A percentile compares a stretch with the other conserved stretches of the same genome.
Conservation (phyloP, 2,888 invertebrate species). For the Agonopterix heracliana region DNA sequence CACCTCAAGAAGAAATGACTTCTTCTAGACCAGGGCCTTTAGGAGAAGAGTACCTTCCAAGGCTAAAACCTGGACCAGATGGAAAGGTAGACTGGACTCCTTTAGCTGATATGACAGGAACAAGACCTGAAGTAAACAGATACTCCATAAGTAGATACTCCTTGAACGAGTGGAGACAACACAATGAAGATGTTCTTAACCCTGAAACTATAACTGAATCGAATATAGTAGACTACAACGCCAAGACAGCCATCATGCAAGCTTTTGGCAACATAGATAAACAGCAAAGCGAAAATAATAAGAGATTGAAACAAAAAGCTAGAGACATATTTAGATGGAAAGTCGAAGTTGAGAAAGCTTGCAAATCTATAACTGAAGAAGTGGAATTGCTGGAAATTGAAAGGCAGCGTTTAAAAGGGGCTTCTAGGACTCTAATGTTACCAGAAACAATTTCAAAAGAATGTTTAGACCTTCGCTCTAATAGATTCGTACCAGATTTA, state of each 20-base stretch:
- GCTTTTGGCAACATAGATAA: conserved; percentile 81
- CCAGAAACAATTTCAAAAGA: conserved; percentile 87
- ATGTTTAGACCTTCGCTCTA: conserved; percentile 82
- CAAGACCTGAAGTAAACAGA: conserved; percentile 84
- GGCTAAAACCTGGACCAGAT: conserved; percentile 79
- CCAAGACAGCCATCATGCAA: conserved; percentile 78
- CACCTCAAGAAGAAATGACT: conserved; percentile 16
- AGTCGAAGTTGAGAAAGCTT: conserved; percentile 82
- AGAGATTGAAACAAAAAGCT: conserved; percentile 79
- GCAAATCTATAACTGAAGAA: conserved; percentile 82
- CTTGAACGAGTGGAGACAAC: conserved; percentile 82
- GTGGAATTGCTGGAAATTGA: conserved; percentile 81
- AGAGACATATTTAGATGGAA: conserved; percentile 85
- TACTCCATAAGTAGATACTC: conserved; percentile 85
- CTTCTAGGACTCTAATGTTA: conserved; percentile 79
- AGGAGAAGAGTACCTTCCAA: conserved; percentile 41
- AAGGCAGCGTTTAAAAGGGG: conserved; percentile 80
- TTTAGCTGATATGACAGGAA: conserved; percentile 81
- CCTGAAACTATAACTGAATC: conserved; percentile 69
- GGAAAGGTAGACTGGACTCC: conserved; percentile 86
- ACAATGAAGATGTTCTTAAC: conserved; percentile 73
- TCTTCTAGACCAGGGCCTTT: conserved; percentile 16
- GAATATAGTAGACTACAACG: conserved; percentile 77
- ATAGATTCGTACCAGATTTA: conserved; percentile 82
- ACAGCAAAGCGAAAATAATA: conserved; percentile 81